A percentile compares a stretch with the other conserved stretches of the same genome.
Conservation (phyloP, 2,888 invertebrate species). For the Drosophila peninsularis region DNA sequence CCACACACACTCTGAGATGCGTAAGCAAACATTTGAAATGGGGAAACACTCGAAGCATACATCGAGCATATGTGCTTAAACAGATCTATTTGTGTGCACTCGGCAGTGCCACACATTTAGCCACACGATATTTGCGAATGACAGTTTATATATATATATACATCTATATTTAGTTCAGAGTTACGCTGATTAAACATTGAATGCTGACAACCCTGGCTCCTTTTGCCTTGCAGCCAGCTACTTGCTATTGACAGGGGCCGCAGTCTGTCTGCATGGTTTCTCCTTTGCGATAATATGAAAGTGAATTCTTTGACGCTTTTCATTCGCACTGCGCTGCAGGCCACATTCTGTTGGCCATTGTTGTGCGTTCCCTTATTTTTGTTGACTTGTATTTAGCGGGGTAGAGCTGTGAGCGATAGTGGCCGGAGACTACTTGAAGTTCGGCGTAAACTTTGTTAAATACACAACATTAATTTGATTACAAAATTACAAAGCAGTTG, state of each 20-base stretch:
- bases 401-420: not conserved
- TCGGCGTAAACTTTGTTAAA: slow-evolving; percentile 57
- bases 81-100: slow-evolving; percentile 28
- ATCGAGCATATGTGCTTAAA: slow-evolving; percentile 32
- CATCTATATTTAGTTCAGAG: slow-evolving; percentile 33
- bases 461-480: slow-evolving; percentile 75
- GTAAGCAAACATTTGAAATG: slow-evolving; percentile 34
- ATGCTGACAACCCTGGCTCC: slow-evolving; percentile 30
- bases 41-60: slow-evolving; percentile 25
- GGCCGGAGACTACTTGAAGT: slow-evolving; percentile 20
- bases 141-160: slow-evolving; percentile 46
- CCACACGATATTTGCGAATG: slow-evolving; percentile 66
- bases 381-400: slow-evolving; percentile 1
- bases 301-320: slow-evolving; percentile 54
- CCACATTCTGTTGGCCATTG: slow-evolving; percentile 23
- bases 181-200: slow-evolving; percentile 69
- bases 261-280: slow-evolving; percentile 13
- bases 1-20: slow-evolving; percentile 2
- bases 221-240: slow-evolving; percentile 5
- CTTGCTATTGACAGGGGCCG: slow-evolving; percentile 9
- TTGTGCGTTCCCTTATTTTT: slow-evolving; percentile 4
- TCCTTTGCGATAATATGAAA: slow-evolving; percentile 32
- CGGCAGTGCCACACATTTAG: slow-evolving; percentile 13
- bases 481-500: slow-evolving; percentile 60
- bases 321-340: slow-evolving; percentile 36